Evolutionary conservation across 2,888 invertebrate species (phyloP).

Genomic region (Parthenolecanium corni): DNA sequence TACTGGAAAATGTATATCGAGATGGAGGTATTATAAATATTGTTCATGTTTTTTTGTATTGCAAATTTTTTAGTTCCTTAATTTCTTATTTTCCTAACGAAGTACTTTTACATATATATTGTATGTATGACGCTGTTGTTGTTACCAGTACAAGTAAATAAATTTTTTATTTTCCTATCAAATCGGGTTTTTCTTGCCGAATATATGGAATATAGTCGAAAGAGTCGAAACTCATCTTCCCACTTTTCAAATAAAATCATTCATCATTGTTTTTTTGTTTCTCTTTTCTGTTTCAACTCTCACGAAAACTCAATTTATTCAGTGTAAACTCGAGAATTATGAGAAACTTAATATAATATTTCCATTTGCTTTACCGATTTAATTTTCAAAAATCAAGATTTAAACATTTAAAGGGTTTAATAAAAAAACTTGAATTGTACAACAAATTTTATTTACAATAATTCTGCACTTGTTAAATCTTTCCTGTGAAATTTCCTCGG

Average conservation of each 20-base stretch:
- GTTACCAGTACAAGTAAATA: conserved; percentile 21
- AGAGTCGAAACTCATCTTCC: background rate
- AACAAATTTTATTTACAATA: too few species aligned
- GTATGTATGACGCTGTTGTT: conserved; percentile 6
- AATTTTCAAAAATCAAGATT: too few species aligned
- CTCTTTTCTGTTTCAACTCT: too few species aligned
- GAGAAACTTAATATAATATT: too few species aligned
- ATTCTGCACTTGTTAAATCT: too few species aligned
- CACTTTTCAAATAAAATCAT: background rate
- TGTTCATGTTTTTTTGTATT: conserved; percentile 21
- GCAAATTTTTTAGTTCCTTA: conserved; percentile 8
- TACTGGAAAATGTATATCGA: conserved; percentile 99
- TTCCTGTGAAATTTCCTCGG: too few species aligned
- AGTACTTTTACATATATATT: conserved; percentile 12
- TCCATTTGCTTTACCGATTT: too few species aligned
- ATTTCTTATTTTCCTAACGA: conserved; percentile 13
- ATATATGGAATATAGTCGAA: background rate
- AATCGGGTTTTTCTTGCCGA: background rate
- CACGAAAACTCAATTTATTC: background rate
- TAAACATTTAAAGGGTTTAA: too few species aligned
- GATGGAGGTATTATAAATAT: conserved; percentile 61
- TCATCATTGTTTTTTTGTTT: background rate
- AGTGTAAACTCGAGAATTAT: too few species aligned
- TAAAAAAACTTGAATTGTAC: too few species aligned
- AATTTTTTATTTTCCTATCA: conserved; percentile 6